Evolutionary conservation across 2,888 invertebrate genomes (phyloP).

Genomic region (Drosophila fungiperda): DNA sequence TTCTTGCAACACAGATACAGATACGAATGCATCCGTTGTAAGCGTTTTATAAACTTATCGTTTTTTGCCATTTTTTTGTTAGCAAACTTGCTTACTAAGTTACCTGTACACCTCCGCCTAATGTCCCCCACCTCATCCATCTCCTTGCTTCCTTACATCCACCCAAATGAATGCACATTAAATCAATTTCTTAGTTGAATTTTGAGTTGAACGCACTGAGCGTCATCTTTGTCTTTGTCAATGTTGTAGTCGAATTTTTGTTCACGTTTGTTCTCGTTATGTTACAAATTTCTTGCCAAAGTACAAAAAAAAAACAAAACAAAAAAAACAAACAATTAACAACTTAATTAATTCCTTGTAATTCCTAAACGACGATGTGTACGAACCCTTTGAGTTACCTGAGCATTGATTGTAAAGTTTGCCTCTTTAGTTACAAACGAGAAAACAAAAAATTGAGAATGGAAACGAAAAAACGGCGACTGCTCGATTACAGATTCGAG

Average conservation of each 20-base stretch:
- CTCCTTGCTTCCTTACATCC: conserved; percentile 2
- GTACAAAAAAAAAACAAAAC: conserved; percentile 58
- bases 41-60: conserved; percentile 29
- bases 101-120: conserved; percentile 64
- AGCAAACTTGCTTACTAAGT: conserved; percentile 77
- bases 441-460: background rate
- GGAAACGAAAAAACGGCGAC: conserved; percentile 14
- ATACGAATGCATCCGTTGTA: conserved; percentile 7
- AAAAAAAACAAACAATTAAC: conserved; percentile 42
- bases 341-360: conserved; percentile 72
- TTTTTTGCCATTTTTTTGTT: conserved; percentile 48
- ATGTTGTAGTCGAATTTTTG: conserved; percentile 80
- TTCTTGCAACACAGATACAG: conserved; percentile 7
- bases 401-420: conserved; percentile 42
- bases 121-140: conserved; percentile 22
- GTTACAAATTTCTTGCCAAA: conserved; percentile 77
- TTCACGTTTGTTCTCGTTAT: conserved; percentile 81
- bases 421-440: conserved; percentile 46
- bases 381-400: conserved; percentile 66
- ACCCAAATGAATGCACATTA: conserved; percentile 62
- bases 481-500: conserved; percentile 26
- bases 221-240: conserved; percentile 67
- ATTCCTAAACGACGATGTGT: conserved; percentile 68
- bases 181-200: conserved; percentile 81
- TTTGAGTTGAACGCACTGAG: conserved; percentile 59